phyloP scores from a whole-genome alignment of 2,113 vertebrate genomes.

The Chloropsis cyanopogon region DNA sequence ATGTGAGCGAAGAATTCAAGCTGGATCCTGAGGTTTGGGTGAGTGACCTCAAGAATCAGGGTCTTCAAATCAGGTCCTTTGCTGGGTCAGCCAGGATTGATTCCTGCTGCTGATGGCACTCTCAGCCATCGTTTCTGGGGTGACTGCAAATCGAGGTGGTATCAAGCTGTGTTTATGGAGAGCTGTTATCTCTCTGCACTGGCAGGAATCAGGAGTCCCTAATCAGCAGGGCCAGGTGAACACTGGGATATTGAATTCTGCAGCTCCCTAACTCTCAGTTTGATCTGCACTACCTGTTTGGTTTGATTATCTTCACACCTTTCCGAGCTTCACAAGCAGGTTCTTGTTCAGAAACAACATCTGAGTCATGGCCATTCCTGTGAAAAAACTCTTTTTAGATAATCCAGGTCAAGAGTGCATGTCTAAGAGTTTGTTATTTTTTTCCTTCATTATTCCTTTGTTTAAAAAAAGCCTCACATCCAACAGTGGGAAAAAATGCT shows the following conservation, averaged over 20 bases:
- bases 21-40: not conserved
- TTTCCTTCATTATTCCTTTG: not conserved
- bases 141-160: not conserved
- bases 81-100: not conserved
- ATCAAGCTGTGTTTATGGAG: not conserved
- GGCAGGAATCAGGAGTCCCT: not conserved
- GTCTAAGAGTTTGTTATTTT: not conserved
- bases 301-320: not conserved
- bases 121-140: not conserved
- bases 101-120: not conserved
- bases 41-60: not conserved
- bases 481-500: not conserved
- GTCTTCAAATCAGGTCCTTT: not conserved
- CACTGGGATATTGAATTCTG: fast-evolving
- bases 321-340: not conserved
- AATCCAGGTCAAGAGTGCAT: not conserved
- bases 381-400: not conserved
- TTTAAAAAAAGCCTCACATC: not conserved
- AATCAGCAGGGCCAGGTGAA: not conserved
- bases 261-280: not conserved
- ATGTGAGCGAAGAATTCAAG: not conserved
- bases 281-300: not conserved
- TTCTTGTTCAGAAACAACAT: not conserved
- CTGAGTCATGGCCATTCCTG: not conserved
- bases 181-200: not conserved